Evolutionary conservation across 30 jellyfish, hydroid and myxozoan genomes (phyloP).

Genomic region (Hydra vulgaris): DNA sequence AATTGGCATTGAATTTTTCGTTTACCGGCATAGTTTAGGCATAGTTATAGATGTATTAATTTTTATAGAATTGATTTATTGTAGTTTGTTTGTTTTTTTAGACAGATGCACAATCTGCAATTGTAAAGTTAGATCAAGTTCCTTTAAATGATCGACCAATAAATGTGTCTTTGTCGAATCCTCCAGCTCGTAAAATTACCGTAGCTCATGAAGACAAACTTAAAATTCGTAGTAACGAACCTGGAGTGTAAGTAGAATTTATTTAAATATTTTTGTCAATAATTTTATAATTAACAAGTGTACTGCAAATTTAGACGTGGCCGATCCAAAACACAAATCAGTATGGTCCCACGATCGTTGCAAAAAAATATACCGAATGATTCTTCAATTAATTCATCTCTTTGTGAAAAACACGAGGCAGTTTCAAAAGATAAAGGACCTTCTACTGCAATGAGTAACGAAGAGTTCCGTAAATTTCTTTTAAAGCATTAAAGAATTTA

Average conservation of each 20-base stretch:
- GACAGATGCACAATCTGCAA: conserved; percentile 84
- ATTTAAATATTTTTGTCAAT: neutral
- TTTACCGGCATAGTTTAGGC: neutral
- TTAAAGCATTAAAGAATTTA: neutral
- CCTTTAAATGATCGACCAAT: conserved; percentile 49
- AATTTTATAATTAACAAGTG: neutral
- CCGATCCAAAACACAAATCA: conserved; percentile 73
- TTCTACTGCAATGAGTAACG: conserved; percentile 46
- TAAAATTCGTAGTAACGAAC: neutral
- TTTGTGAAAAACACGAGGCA: neutral
- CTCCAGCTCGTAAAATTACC: conserved; percentile 73
- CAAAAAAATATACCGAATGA: conserved; percentile 1
- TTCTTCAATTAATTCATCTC: conserved; percentile 4
- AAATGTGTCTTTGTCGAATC: conserved; percentile 85
- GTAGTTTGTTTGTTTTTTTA: neutral
- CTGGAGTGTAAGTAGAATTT: conserved; percentile 18
- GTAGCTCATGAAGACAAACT: neutral
- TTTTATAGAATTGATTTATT: neutral
- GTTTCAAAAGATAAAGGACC: neutral
- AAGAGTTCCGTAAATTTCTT: conserved; percentile 59
- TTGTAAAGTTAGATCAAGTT: conserved; percentile 55
- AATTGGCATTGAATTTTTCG: too few species aligned
- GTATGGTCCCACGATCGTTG: conserved; percentile 72
- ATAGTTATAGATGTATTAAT: neutral
- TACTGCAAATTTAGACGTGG: conserved; percentile 58